phyloP scores from a whole-genome alignment of 2,888 invertebrate genomes.

The Chymomyza amoena region DNA sequence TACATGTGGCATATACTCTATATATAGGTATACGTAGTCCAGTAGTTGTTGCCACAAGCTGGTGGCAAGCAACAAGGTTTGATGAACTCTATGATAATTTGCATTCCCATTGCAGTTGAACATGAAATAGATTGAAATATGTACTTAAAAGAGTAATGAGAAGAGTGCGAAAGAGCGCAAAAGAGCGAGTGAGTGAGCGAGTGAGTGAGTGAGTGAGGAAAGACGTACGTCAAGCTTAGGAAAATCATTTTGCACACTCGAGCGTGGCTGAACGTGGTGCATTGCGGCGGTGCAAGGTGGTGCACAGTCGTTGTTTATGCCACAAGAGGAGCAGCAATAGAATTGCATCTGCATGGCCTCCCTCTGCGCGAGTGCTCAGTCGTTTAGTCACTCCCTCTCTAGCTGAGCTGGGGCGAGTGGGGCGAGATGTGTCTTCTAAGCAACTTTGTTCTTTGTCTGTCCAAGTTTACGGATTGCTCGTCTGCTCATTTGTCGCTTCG shows the following conservation, averaged over 20 bases:
- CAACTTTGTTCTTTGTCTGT: neutral
- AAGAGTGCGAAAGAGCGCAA: neutral
- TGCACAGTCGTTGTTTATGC: too few species aligned
- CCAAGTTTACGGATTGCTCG: slow-evolving; percentile 20
- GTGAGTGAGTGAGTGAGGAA: too few species aligned
- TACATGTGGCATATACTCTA: too few species aligned
- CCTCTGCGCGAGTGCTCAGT: neutral
- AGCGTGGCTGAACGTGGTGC: slow-evolving; percentile 34
- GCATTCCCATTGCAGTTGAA: slow-evolving; percentile 44
- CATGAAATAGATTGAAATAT: slow-evolving; percentile 56
- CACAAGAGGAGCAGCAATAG: neutral
- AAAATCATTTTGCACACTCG: slow-evolving; percentile 64
- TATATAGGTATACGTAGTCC: too few species aligned
- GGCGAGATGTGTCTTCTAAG: neutral
- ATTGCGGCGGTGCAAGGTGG: slow-evolving; percentile 27
- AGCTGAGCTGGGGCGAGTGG: too few species aligned
- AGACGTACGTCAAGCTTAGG: slow-evolving; percentile 23
- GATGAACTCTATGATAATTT: slow-evolving; percentile 56
- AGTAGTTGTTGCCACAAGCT: neutral
- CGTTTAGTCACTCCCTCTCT: neutral
- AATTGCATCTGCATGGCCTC: slow-evolving; percentile 1
- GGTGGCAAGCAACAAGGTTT: slow-evolving; percentile 26
- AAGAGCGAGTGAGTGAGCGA: neutral
- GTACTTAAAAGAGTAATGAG: neutral
- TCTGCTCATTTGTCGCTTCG: slow-evolving; percentile 68